phyloP scores from a whole-genome alignment of 2,113 vertebrate species.

The Picathartes gymnocephalus region DNA sequence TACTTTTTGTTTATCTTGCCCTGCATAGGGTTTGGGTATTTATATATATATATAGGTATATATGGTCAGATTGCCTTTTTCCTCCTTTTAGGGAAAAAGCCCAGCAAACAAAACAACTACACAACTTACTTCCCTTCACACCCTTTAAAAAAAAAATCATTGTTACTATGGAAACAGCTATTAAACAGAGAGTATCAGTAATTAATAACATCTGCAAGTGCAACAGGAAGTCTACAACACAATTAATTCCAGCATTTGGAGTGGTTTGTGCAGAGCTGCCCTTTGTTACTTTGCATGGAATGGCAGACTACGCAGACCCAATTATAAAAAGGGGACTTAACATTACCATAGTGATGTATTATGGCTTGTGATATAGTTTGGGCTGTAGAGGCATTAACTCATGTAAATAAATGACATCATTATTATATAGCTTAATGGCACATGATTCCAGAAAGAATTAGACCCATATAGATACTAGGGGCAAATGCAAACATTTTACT shows the following conservation, averaged over 20 bases:
- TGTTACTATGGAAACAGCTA: constrained; percentile 47
- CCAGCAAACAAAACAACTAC: background rate
- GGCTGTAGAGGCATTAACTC: background rate
- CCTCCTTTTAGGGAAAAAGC: background rate
- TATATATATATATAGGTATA: background rate
- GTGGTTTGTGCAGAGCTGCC: background rate
- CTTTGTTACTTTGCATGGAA: background rate
- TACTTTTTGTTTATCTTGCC: background rate
- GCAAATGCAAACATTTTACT: background rate
- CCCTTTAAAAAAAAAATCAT: background rate
- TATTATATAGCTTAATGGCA: background rate
- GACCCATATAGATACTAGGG: background rate
- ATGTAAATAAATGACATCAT: background rate
- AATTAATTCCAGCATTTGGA: constrained; percentile 30
- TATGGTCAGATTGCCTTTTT: background rate
- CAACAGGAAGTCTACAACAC: constrained; percentile 1
- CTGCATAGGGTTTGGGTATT: background rate
- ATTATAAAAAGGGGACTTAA: background rate
- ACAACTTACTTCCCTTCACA: background rate
- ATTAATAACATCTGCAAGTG: constrained; percentile 56
- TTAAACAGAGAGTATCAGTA: constrained; percentile 28
- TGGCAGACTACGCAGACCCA: background rate
- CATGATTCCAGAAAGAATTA: background rate
- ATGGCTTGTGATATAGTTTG: background rate
- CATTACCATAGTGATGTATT: background rate